Base-by-base conservation (phyloP, 2,113 vertebrate genomes). In the Bolborhynchus lineola region DNA sequence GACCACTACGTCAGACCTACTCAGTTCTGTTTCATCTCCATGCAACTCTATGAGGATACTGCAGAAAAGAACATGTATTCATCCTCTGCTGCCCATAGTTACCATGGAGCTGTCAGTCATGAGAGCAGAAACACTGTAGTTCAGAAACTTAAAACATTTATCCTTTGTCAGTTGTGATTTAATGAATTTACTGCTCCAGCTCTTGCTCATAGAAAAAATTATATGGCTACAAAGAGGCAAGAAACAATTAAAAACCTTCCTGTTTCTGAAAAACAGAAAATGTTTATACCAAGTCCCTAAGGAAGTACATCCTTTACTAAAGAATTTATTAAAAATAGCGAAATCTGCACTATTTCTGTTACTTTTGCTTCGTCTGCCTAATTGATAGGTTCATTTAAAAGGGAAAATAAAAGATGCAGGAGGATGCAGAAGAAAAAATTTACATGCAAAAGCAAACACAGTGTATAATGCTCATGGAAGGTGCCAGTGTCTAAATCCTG, bases 381-480 rank as follows among this genome's bases (percentile, higher is more conserved):
- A 95, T 96, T 95, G 85, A 77, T 77, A 68, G 29, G 35, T 90
- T 96, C 63, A 75, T 96, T 97, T 92, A 47, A 88, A 92, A 70
- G 8, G 20, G 20, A 52, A 90, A 92, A 91, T 16, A 92, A 88
- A 90, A 93, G 59, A 60, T 83, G 33, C 37, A 74, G 60, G 33
- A 65, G 25, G 35, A 75, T 83, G 63, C 63, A 89, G 53, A 20
- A 71, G 77, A 83, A 71, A 82, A 70, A 63, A 74, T 13, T 68
- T 87, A 75, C 44, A 76, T 87, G 52, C 49, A 92, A 94, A 96
- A 96, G 26, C 42, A 93, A 93, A 46, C n/a, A 74, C 13, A 17
- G 31, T 31, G 19, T 75, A 35, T 82, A 91, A 64, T 26, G 14
- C 2, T 74, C 25, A 59, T 62, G 59, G 44, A 92, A 88, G 63